A percentile compares a stretch with the other conserved stretches of the same genome.
phyloP scores from a whole-genome alignment of 2,888 invertebrate genomes.

The Spilarctia lutea region DNA sequence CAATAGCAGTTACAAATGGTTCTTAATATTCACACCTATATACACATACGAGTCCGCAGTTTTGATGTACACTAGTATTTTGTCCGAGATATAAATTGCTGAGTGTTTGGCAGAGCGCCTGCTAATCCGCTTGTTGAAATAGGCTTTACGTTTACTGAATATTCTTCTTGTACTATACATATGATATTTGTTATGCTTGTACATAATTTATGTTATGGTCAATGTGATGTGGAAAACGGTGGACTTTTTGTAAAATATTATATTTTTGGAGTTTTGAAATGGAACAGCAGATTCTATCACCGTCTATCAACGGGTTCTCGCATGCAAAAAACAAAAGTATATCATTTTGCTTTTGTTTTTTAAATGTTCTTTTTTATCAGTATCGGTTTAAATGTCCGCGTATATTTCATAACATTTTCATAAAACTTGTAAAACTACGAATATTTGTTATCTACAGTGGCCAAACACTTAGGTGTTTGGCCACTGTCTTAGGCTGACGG shows the following conservation, averaged over 20 bases:
- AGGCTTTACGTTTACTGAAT: slow-evolving; percentile 13
- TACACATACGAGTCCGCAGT: background rate
- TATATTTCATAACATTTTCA: no score
- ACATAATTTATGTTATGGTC: background rate
- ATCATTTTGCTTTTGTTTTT: no score
- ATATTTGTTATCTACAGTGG: no score
- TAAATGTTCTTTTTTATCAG: no score
- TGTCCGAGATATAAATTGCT: slow-evolving; percentile 14
- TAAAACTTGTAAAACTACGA: no score
- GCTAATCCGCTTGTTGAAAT: slow-evolving; percentile 12
- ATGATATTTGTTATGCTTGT: background rate
- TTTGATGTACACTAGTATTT: slow-evolving; percentile 2
- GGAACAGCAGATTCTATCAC: no score
- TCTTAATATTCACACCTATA: background rate
- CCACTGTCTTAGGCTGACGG: no score
- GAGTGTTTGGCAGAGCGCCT: slow-evolving; percentile 19
- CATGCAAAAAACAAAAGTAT: no score
- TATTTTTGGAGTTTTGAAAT: no score
- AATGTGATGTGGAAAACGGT: background rate
- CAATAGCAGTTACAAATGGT: background rate
- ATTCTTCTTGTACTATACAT: background rate
- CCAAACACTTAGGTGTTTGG: no score
- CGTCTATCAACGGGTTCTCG: no score
- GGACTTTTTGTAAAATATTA: background rate
- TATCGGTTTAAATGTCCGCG: no score